Evolutionary conservation across 2,797 vertebrate genomes (phyloP).

Genomic region (Naso thynnoides): DNA sequence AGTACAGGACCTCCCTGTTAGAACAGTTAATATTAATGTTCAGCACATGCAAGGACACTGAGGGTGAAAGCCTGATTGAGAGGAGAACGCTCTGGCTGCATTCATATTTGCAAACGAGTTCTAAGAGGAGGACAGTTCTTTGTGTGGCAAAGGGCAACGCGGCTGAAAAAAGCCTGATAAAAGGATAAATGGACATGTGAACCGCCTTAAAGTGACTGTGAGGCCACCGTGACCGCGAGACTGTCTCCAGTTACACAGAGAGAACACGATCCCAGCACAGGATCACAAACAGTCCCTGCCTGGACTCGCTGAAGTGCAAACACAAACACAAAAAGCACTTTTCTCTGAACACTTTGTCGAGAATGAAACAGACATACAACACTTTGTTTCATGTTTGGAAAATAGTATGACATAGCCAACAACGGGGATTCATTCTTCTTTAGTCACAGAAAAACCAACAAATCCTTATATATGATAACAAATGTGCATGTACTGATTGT

Average conservation of each 20-base stretch:
- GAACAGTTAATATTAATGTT: slow-evolving; percentile 14
- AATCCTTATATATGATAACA: not conserved
- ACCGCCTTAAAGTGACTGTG: slow-evolving; percentile 57
- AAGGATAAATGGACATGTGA: slow-evolving; percentile 69
- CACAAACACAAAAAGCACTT: slow-evolving; percentile 26
- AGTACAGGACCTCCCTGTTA: not conserved
- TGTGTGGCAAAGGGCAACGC: slow-evolving; percentile 45
- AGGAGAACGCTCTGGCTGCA: slow-evolving; percentile 14
- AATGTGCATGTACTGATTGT: too few species aligned
- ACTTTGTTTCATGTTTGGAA: not conserved
- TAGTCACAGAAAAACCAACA: not conserved
- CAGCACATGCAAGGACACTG: slow-evolving; percentile 14
- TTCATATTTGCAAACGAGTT: slow-evolving; percentile 54
- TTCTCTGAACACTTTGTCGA: not conserved
- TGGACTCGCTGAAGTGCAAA: slow-evolving; percentile 15
- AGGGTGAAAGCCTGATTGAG: slow-evolving; percentile 22
- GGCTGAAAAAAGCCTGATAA: slow-evolving; percentile 57
- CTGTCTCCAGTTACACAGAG: slow-evolving; percentile 59
- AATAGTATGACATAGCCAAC: not conserved
- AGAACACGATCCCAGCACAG: slow-evolving; percentile 48
- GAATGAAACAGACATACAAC: not conserved
- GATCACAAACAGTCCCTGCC: slow-evolving; percentile 46
- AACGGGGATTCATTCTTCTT: not conserved
- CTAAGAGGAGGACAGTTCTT: slow-evolving; percentile 36
- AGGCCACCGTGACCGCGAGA: slow-evolving; percentile 53